These are phyloP conservation scores for Bubo blakistoni DNA, from an alignment of 2,113 vertebrate species.

Conservation along the genomic window DNA sequence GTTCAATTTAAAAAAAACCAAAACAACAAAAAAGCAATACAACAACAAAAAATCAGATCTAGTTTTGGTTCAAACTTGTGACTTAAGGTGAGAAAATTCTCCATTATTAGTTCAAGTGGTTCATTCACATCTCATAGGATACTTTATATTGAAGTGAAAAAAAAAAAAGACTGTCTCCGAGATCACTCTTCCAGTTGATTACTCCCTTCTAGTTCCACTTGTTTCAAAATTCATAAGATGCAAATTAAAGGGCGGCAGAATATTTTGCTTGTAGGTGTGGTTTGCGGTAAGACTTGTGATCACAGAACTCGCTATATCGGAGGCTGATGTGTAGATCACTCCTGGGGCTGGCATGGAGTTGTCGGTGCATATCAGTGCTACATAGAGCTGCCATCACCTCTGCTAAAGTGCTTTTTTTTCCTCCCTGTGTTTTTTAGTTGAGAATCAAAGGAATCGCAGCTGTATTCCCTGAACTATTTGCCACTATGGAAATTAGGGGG, in stretches of 20 bases:
- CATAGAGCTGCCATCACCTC: background rate
- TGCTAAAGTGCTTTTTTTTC: background rate
- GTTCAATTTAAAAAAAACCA: background rate
- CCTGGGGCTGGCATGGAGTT: background rate
- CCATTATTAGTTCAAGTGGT: fast-evolving
- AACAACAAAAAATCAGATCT: too few species aligned
- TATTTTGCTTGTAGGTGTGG: background rate
- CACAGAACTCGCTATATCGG: background rate
- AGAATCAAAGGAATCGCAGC: background rate
- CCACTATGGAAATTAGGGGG: background rate
- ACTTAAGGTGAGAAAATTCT: background rate
- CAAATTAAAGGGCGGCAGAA: background rate
- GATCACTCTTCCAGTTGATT: background rate
- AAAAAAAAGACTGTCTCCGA: background rate
- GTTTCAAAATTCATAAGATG: background rate
- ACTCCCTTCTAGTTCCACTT: background rate
- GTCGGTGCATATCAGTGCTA: background rate
- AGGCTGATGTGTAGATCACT: background rate
- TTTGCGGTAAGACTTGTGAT: background rate
- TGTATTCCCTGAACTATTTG: background rate
- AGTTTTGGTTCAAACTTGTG: background rate
- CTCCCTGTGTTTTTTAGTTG: background rate
- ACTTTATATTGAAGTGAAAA: background rate
- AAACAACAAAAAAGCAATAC: background rate
- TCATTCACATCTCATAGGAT: background rate